Evolutionary conservation across 2,113 vertebrate species (phyloP).

Genomic region (Halichoeres trimaculatus): DNA sequence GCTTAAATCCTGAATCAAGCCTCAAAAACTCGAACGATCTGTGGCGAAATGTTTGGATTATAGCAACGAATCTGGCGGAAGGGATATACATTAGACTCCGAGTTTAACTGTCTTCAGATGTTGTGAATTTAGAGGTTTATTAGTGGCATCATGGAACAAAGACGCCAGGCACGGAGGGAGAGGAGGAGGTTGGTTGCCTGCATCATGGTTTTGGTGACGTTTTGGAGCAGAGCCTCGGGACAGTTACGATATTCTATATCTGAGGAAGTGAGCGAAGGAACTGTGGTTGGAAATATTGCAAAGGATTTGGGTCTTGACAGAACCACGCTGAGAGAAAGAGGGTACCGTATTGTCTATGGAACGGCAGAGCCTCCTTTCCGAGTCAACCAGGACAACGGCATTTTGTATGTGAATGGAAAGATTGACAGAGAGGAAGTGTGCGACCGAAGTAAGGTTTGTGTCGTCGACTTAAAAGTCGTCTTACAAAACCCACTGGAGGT

Average conservation of each 20-base stretch:
- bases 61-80: not conserved
- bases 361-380: conserved; percentile 56
- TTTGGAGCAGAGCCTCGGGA: conserved; percentile 38
- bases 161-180: conserved; percentile 4
- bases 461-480: conserved; percentile 74
- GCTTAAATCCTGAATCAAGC: not conserved
- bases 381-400: conserved; percentile 72
- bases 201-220: conserved; percentile 7
- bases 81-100: accelerated
- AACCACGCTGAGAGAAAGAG: conserved; percentile 61
- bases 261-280: conserved; percentile 73
- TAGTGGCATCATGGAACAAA: conserved; percentile 55
- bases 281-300: conserved; percentile 72
- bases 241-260: conserved; percentile 74
- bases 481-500: conserved; percentile 81
- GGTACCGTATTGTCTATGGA: conserved; percentile 64
- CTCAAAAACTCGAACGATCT: too few relatives aligned
- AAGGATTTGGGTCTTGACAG: conserved; percentile 79
- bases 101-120: not conserved
- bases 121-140: not conserved
- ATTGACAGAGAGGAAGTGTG: conserved; percentile 80
- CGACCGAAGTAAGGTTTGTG: conserved; percentile 57
- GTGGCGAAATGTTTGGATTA: not conserved
- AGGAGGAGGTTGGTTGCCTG: conserved; percentile 1
- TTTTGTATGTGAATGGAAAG: conserved; percentile 59